Conservation (phyloP, 1,140 invertebrate species). For the Anastrepha ludens region DNA sequence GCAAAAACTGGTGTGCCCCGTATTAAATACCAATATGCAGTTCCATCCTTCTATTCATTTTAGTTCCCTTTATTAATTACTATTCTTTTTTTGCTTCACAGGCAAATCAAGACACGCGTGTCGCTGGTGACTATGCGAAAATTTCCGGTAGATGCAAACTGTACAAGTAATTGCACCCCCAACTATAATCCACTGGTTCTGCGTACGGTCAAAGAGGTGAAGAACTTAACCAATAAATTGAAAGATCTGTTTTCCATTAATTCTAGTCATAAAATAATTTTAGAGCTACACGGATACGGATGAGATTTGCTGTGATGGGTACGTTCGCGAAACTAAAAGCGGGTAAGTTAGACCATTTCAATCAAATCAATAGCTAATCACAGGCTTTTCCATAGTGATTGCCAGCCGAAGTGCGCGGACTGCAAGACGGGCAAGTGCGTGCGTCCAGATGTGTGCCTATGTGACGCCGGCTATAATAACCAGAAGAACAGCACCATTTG, state of each 20-base stretch:
- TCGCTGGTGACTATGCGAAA: conserved; percentile 68
- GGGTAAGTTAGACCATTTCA: conserved; percentile 59
- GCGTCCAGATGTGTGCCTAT: conserved; percentile 62
- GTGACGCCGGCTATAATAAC: conserved; percentile 64
- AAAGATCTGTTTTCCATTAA: no score
- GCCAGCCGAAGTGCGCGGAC: conserved; percentile 63
- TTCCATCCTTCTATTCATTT: no score
- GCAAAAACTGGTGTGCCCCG: no score
- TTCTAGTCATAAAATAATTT: neutral
- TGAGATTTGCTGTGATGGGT: conserved; percentile 67
- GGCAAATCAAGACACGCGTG: conserved; percentile 63
- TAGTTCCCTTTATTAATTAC: no score
- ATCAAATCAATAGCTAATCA: neutral
- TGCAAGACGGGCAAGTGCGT: conserved; percentile 66
- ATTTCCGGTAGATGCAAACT: conserved; percentile 61
- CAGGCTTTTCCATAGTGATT: conserved; percentile 57
- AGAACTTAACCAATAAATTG: neutral
- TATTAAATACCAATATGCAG: no score
- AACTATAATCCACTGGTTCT: conserved; percentile 60
- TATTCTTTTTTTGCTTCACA: conserved; percentile 49
- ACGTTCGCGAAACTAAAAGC: conserved; percentile 58
- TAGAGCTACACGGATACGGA: conserved; percentile 64
- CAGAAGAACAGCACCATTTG: conserved; percentile 61
- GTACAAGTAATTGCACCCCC: conserved; percentile 62
- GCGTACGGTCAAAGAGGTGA: conserved; percentile 63